Conservation (phyloP, 2,888 invertebrate species). For the Metellina segmentata region DNA sequence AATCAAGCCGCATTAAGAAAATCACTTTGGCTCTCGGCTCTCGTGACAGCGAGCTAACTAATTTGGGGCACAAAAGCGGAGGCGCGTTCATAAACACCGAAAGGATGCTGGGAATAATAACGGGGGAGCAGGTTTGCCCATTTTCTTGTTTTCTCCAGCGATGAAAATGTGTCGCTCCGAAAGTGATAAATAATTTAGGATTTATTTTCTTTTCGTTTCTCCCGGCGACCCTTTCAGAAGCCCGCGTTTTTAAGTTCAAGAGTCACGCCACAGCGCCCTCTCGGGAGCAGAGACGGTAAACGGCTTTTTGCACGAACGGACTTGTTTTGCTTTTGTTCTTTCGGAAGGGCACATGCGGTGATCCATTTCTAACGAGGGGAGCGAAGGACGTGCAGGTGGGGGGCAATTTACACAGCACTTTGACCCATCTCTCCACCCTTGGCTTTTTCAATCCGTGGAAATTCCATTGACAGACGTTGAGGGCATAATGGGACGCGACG, state of each 20-base stretch:
- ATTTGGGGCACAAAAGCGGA: slow-evolving; percentile 21
- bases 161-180: slow-evolving; percentile 47
- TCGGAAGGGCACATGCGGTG: not conserved
- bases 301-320: slow-evolving; percentile 49
- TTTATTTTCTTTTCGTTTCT: slow-evolving; percentile 33
- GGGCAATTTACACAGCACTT: not conserved
- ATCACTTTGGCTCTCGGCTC: slow-evolving; percentile 36
- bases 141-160: slow-evolving; percentile 18
- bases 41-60: slow-evolving; percentile 42
- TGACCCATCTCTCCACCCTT: not conserved
- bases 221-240: slow-evolving; percentile 7
- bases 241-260: not conserved
- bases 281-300: slow-evolving; percentile 21
- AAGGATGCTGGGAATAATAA: slow-evolving; percentile 35
- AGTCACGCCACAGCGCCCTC: slow-evolving; percentile 36
- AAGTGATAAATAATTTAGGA: slow-evolving; percentile 70
- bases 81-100: slow-evolving; percentile 37
- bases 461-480: not conserved
- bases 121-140: slow-evolving; percentile 14
- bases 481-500: not conserved
- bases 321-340: slow-evolving; percentile 20
- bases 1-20: slow-evolving; percentile 47
- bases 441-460: not conserved
- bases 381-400: not conserved
- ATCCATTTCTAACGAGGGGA: slow-evolving; percentile 40